phyloP scores from a whole-genome alignment of 2,888 invertebrate species.

The Pecten maximus region DNA sequence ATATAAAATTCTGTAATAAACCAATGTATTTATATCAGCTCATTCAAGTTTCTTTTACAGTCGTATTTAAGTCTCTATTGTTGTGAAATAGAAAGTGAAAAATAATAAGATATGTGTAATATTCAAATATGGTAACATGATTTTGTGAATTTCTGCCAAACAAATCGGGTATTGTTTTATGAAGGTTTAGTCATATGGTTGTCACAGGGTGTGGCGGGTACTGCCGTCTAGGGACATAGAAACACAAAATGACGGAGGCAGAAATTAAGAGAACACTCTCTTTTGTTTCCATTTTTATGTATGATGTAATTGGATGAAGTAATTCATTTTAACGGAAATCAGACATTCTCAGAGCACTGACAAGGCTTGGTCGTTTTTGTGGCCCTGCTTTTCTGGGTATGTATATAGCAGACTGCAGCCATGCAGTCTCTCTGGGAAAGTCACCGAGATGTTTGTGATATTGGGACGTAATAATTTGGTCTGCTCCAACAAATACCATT shows the following conservation, averaged over 20 bases:
- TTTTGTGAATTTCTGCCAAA: background rate
- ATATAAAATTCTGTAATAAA: background rate
- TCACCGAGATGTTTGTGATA: background rate
- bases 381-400: background rate
- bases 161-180: background rate
- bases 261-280: constrained; percentile 9
- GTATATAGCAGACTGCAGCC: background rate
- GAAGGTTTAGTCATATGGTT: background rate
- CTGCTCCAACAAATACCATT: background rate
- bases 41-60: background rate
- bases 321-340: background rate
- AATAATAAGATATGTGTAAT: background rate
- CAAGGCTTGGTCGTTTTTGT: background rate
- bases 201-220: background rate
- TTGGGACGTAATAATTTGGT: background rate
- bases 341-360: background rate
- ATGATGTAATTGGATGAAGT: constrained; percentile 32
- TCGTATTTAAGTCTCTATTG: background rate
- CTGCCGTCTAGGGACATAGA: background rate
- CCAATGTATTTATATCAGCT: background rate
- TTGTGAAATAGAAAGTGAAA: background rate
- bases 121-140: constrained; percentile 20
- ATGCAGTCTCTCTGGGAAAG: background rate
- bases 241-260: background rate
- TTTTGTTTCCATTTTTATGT: background rate